Percentiles rank a stretch among this genome's conserved stretches.
These are phyloP conservation scores for Carabus problematicus DNA, from an alignment of 2,888 invertebrate species.

Conservation along the genomic window DNA sequence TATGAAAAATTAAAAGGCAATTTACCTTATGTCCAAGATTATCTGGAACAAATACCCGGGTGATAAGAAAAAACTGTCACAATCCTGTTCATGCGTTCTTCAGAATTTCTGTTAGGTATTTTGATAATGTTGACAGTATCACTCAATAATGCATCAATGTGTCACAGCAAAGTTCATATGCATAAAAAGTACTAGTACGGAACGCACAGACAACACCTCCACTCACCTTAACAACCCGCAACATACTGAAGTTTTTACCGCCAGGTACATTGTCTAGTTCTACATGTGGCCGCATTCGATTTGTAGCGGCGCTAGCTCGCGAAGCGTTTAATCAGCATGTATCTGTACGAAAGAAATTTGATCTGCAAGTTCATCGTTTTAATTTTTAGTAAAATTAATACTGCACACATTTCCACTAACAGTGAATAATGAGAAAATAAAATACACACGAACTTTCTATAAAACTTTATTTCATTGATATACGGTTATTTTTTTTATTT, in stretches of 20 bases:
- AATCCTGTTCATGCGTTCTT: too few relatives aligned
- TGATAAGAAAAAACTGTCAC: too few relatives aligned
- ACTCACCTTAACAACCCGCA: conserved; percentile 16
- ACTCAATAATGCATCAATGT: conserved; percentile 2
- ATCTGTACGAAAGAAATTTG: conserved; percentile 16
- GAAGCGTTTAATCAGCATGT: conserved; percentile 22
- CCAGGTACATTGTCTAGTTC: conserved; percentile 31
- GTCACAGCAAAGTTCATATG: conserved; percentile 14
- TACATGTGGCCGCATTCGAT: conserved; percentile 16
- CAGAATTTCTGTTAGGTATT: too few relatives aligned
- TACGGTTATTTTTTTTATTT: conserved; percentile 41
- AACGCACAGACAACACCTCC: conserved; percentile 20
- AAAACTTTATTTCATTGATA: conserved; percentile 43
- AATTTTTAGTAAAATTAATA: background rate
- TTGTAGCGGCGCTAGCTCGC: conserved; percentile 18
- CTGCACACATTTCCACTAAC: conserved; percentile 12
- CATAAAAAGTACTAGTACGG: conserved; percentile 28
- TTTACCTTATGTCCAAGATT: too few relatives aligned
- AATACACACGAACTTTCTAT: conserved; percentile 35
- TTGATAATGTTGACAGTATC: too few relatives aligned
- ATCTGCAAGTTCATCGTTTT: conserved; percentile 22
- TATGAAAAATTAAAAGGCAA: too few relatives aligned
- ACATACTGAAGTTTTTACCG: conserved; percentile 38
- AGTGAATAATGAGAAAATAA: conserved; percentile 18
- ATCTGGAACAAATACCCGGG: too few relatives aligned